Conservation (phyloP, 2,113 vertebrate genomes). For the Ginglymostoma cirratum region DNA sequence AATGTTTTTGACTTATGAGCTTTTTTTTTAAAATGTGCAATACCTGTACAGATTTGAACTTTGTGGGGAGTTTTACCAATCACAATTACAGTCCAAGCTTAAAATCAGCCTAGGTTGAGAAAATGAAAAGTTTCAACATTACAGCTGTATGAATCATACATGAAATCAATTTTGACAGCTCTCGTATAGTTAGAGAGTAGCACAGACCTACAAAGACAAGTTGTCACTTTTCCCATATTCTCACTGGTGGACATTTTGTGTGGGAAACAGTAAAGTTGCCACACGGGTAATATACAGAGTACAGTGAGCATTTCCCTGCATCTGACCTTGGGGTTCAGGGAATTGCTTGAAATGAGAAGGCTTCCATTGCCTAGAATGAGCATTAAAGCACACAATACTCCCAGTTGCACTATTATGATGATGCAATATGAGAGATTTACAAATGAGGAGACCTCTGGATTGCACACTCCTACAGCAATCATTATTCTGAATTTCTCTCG, state of each 20-base stretch:
- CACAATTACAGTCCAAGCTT: neutral
- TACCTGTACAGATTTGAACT: neutral
- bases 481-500: neutral
- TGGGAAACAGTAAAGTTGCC: neutral
- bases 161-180: neutral
- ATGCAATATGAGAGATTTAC: neutral
- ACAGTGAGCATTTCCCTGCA: neutral
- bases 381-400: neutral
- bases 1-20: neutral
- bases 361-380: neutral
- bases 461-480: neutral
- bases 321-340: neutral
- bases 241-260: neutral
- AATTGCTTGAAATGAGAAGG: neutral
- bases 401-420: neutral
- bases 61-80: neutral
- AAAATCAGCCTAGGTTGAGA: neutral
- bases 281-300: neutral
- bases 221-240: neutral
- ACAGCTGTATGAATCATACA: neutral
- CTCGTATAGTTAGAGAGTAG: neutral
- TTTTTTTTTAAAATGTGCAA: neutral
- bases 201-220: neutral
- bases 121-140: neutral
- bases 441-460: neutral